Evolutionary conservation across 2,888 invertebrate genomes (phyloP).

Genomic region (Tridacna crocea): DNA sequence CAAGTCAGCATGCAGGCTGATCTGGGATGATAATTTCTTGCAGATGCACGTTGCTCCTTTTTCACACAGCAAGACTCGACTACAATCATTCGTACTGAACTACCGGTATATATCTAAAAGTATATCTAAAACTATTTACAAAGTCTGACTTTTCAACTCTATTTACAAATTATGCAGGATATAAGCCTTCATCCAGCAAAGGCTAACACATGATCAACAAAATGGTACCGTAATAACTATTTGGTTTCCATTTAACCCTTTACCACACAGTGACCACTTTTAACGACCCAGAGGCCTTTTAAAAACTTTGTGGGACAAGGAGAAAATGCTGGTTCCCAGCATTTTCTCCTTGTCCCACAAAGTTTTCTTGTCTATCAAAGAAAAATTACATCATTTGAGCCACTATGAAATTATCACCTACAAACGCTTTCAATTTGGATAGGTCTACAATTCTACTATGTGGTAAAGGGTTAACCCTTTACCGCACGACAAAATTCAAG

Average conservation of each 20-base stretch:
- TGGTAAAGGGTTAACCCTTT: too few relatives aligned
- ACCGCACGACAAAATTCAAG: too few relatives aligned
- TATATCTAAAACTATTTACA: neutral
- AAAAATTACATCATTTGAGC: too few relatives aligned
- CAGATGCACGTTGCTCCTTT: too few relatives aligned
- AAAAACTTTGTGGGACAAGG: neutral
- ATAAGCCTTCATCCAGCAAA: constrained; percentile 24
- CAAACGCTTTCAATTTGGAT: too few relatives aligned
- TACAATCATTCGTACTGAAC: neutral
- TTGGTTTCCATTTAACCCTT: neutral
- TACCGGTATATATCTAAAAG: neutral
- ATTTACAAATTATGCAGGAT: constrained; percentile 1
- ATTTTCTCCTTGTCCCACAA: neutral
- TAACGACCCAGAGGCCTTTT: neutral
- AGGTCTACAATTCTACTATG: too few relatives aligned
- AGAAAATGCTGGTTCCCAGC: neutral
- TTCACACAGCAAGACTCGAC: too few relatives aligned
- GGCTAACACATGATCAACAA: constrained; percentile 5
- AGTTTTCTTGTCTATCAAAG: neutral
- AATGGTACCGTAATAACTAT: neutral
- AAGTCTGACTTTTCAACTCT: neutral
- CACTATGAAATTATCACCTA: too few relatives aligned
- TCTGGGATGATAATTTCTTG: too few relatives aligned
- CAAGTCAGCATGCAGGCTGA: neutral
- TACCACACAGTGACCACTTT: neutral